Evolutionary conservation across 2,888 invertebrate genomes (phyloP).

Genomic region (Choristoneura rosaceana): DNA sequence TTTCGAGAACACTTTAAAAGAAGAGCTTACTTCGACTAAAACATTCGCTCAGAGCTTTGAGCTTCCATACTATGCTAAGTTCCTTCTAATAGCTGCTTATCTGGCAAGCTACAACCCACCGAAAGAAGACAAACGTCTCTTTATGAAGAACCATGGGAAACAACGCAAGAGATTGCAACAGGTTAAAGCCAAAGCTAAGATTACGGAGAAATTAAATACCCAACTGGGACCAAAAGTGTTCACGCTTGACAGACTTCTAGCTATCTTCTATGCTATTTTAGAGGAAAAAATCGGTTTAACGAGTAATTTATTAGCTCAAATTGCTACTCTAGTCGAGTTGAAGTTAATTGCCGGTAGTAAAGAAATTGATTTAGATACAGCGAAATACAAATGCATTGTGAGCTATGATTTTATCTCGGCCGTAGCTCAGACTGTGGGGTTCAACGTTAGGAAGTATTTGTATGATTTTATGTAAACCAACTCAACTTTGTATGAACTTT

Average conservation of each 20-base stretch:
- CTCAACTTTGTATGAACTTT: slow-evolving; percentile 28
- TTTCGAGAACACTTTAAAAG: slow-evolving; percentile 72
- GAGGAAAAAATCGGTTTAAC: slow-evolving; percentile 94
- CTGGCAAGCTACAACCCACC: slow-evolving; percentile 97
- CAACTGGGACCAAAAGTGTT: slow-evolving; percentile 94
- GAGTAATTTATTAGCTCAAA: slow-evolving; percentile 94
- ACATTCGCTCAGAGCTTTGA: slow-evolving; percentile 89
- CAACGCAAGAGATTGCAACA: slow-evolving; percentile 88
- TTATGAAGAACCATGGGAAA: slow-evolving; percentile 92
- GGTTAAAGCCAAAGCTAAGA: slow-evolving; percentile 86
- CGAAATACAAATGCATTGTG: slow-evolving; percentile 95
- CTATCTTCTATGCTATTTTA: slow-evolving; percentile 95
- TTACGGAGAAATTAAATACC: slow-evolving; percentile 85
- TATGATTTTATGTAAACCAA: slow-evolving; percentile 86
- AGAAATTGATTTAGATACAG: slow-evolving; percentile 90
- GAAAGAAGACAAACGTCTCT: slow-evolving; percentile 94
- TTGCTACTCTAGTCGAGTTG: slow-evolving; percentile 94
- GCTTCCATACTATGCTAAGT: slow-evolving; percentile 95
- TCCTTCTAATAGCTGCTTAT: slow-evolving; percentile 94
- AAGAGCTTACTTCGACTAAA: slow-evolving; percentile 78
- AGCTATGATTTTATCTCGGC: slow-evolving; percentile 92
- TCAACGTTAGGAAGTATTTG: slow-evolving; percentile 91
- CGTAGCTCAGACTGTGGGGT: slow-evolving; percentile 91
- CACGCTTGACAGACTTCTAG: slow-evolving; percentile 91
- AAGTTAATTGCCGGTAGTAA: slow-evolving; percentile 91